A percentile compares a stretch with the other conserved stretches of the same genome.
phyloP scores from a whole-genome alignment of 1,140 invertebrate species.

The Ectropis grisescens region DNA sequence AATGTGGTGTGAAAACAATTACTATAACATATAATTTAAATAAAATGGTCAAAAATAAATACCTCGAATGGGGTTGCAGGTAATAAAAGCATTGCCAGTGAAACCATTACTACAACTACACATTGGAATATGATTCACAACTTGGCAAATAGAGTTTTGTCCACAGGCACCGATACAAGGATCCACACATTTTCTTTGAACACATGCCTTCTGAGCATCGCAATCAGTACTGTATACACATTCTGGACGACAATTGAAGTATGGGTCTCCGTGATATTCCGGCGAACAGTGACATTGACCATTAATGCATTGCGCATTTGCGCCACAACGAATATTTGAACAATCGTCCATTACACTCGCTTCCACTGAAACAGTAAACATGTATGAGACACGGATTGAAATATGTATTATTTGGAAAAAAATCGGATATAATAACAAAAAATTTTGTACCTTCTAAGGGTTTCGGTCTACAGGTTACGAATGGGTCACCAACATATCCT shows the following conservation, averaged over 20 bases:
- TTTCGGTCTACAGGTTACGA: slow-evolving; percentile 73
- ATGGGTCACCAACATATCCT: slow-evolving; percentile 80
- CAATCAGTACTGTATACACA: slow-evolving; percentile 88
- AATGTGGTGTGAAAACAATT: neutral
- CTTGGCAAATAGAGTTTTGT: slow-evolving; percentile 79
- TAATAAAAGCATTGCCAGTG: slow-evolving; percentile 77
- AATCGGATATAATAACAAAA: slow-evolving; percentile 3
- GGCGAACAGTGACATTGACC: slow-evolving; percentile 74
- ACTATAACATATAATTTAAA: neutral
- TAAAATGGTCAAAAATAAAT: slow-evolving; percentile 7
- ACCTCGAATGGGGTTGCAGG: slow-evolving; percentile 69
- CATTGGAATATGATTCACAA: slow-evolving; percentile 83
- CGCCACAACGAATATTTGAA: slow-evolving; percentile 78
- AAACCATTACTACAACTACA: slow-evolving; percentile 79
- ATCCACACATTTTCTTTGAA: slow-evolving; percentile 81
- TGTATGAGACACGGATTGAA: no score
- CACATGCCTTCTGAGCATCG: slow-evolving; percentile 78
- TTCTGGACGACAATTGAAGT: slow-evolving; percentile 82
- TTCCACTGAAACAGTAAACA: slow-evolving; percentile 64
- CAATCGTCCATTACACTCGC: slow-evolving; percentile 70
- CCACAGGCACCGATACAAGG: slow-evolving; percentile 83
- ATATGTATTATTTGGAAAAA: no score
- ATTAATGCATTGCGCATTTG: slow-evolving; percentile 82
- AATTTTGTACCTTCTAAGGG: slow-evolving; percentile 71
- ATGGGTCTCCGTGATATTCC: slow-evolving; percentile 77